Base-by-base conservation (phyloP, 2,888 invertebrate genomes). In the Cephonodes hylas region DNA sequence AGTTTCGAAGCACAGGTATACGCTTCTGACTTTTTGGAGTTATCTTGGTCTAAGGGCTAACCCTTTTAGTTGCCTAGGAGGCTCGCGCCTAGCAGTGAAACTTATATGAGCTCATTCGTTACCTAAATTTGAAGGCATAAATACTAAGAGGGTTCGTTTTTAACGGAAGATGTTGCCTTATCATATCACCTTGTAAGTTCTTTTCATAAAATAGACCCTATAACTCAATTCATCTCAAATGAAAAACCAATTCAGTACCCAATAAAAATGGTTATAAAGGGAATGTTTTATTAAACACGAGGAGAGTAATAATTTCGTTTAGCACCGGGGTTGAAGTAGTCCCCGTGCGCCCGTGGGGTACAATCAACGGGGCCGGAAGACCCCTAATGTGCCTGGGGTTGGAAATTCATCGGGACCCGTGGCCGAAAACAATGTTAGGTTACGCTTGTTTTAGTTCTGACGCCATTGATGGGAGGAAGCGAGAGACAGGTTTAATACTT, bases 341-440 rank as follows among this genome's bases (percentile, higher is more conserved):
- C 59, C 48, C 46, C 62, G n/a, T n/a, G n/a, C 46, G 66, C 62
- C 56, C 62, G 64, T 59, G 67, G 64, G 71, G 68, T 64, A 69
- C 75, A 76, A 79, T 80, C 75, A 77, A 65, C 62, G 60, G 66
- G 69, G 71, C 72, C 71, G 76, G 74, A 79, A 77, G 74, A 66
- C 64, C 73, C 63, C 61, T 70, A 74, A 77, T 74, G 65, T 67
- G 63, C 72, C 65, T 67, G 71, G 75, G 72, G 72, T 74, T 71
- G 71, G 69, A 70, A 74, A 75, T 77, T 77, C 73, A 72, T 69
- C 48, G 73, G 64, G 66, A 72, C 66, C 73, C 69, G 64, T 69
- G 73, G 71, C 75, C 74, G 74, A 77, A 75, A 81, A 81, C 76
- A 79, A 76, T 70, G 77, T 83, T 79, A 80, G 63, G 69, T 23